Evolutionary conservation across 2,113 vertebrate species (phyloP).

Genomic region (Seriola aureovittata): DNA sequence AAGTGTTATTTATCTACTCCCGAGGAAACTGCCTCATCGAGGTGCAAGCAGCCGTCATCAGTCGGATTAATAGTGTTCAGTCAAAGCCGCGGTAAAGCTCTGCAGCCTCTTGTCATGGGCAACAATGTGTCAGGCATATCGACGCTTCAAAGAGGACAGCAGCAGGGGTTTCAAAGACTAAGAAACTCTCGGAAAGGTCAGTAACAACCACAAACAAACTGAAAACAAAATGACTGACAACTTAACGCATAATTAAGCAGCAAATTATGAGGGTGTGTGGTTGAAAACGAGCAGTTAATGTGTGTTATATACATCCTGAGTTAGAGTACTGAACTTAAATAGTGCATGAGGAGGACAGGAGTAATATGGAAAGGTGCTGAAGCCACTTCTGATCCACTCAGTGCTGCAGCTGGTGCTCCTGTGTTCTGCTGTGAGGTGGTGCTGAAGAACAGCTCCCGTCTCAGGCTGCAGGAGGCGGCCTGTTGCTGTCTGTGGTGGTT

Average conservation of each 20-base stretch:
- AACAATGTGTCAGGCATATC: slow-evolving; percentile 74
- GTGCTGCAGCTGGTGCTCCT: background rate
- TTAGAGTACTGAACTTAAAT: background rate
- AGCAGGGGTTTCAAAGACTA: slow-evolving; percentile 76
- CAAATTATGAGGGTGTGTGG: too few relatives aligned
- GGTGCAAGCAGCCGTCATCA: background rate
- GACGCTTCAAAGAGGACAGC: slow-evolving; percentile 73
- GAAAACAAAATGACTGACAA: too few relatives aligned
- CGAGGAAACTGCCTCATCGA: background rate
- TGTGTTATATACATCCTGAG: background rate
- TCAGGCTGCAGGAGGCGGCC: slow-evolving; percentile 31
- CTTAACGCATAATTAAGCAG: background rate
- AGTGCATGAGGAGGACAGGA: background rate
- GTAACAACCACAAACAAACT: slow-evolving; percentile 3
- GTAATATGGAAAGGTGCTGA: background rate
- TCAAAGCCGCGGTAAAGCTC: background rate
- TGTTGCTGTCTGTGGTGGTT: background rate
- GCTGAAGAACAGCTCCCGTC: slow-evolving; percentile 83
- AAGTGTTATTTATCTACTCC: background rate
- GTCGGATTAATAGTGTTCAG: background rate
- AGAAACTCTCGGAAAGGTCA: slow-evolving; percentile 77
- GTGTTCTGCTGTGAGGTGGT: slow-evolving; percentile 40
- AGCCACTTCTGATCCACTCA: too few relatives aligned
- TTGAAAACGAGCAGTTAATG: background rate
- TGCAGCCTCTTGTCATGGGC: slow-evolving; percentile 68